Conservation (phyloP, 1,140 invertebrate genomes). For the Bicyclus anynana region DNA sequence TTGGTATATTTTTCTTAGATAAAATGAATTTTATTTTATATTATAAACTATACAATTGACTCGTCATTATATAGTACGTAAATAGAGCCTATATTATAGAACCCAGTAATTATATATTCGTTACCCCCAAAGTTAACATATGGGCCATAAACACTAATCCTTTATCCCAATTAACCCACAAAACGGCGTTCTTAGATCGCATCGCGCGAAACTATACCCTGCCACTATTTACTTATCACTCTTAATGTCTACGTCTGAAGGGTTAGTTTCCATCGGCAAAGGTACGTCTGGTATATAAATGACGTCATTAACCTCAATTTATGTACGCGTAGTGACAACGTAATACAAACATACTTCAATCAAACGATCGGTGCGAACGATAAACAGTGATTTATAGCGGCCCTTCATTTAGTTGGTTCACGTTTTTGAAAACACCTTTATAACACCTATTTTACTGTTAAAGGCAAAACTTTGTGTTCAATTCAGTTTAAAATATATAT, state of each 20-base stretch:
- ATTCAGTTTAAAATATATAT: too few relatives aligned
- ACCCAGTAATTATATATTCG: background rate
- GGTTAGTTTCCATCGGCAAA: background rate
- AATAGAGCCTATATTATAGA: background rate
- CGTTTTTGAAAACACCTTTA: too few relatives aligned
- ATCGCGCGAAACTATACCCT: background rate
- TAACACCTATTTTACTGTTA: too few relatives aligned
- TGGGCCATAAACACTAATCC: conserved; percentile 11
- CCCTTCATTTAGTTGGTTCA: background rate
- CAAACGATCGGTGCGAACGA: conserved; percentile 12
- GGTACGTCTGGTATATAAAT: conserved; percentile 13
- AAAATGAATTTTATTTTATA: too few relatives aligned
- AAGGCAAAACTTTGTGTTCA: too few relatives aligned
- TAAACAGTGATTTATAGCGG: conserved; percentile 11
- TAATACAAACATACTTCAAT: conserved; percentile 18
- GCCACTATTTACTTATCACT: background rate
- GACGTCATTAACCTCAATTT: conserved; percentile 19
- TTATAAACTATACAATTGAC: too few relatives aligned
- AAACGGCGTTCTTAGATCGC: conserved; percentile 7
- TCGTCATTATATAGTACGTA: background rate
- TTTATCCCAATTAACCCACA: conserved; percentile 10
- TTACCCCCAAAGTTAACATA: too few relatives aligned
- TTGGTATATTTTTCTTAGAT: too few relatives aligned
- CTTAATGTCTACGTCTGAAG: conserved; percentile 1
- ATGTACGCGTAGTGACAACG: conserved; percentile 7